Base-by-base conservation (phyloP, 2,113 vertebrate genomes). In the Poecile atricapillus region DNA sequence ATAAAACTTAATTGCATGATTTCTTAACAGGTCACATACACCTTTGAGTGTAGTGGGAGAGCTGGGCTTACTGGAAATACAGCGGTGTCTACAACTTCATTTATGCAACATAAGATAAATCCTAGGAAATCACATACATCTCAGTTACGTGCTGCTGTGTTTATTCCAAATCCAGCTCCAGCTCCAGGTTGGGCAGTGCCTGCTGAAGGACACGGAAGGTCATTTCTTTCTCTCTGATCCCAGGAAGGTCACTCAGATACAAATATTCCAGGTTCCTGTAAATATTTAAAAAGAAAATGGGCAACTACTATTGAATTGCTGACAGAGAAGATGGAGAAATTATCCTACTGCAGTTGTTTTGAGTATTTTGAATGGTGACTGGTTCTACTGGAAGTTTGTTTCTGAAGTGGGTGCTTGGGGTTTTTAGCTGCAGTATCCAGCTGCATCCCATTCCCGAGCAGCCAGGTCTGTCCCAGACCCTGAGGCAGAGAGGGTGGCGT, bases 241-340 rank as follows among this genome's bases (percentile, higher is more conserved):
- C 98, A 24, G 99, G 99, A 55, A 99, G 99, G 90, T 99, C 99
- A 35, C 98, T 98, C 97, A 99, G 98, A 83, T 98, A 98, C 96
- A 99, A 98, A 94, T 98, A 97, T 90, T 99, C 97, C 95, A 99
- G 98, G 60, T 98, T 99, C 97, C 99, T 99, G 73, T 17, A 96
- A 96, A 96, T 33, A 74, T 56, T 96, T 33, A 71, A 50, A 91
- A 69, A 69, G n/a, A 92, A 58, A 87, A 87, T 71, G 47, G 84
- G 33, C 70, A 43, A 35, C 47, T 71, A 4, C 15, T 41, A 2
- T 3, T 65, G 10, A 83, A 77, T 35, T 43, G 68, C 13, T 65
- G 46, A 33, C 14, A 39, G 28, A 52, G 70, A 65, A 63, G 44
- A 24, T 25, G 24, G 15, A 50, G 59, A 47, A 52, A 62, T 68